phyloP scores from a whole-genome alignment of 2,888 invertebrate species.

The Orthosia cruda region DNA sequence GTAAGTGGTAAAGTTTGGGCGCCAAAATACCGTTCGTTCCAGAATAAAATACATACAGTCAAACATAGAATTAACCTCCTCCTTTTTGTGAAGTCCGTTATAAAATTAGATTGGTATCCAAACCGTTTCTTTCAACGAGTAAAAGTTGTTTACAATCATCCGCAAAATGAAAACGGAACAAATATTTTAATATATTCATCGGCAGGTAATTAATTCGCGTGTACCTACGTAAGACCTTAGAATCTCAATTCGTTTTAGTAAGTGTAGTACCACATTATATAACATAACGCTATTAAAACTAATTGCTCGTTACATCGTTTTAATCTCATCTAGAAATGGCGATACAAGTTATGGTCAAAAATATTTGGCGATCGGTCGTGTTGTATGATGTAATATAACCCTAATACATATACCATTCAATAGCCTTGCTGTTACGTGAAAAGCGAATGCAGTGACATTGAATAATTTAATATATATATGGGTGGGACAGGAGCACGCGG shows the following conservation, averaged over 20 bases:
- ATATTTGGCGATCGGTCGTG: slow-evolving; percentile 26
- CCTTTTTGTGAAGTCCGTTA: too few relatives aligned
- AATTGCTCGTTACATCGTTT: slow-evolving; percentile 58
- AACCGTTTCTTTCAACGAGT: slow-evolving; percentile 2
- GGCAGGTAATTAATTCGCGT: slow-evolving; percentile 40
- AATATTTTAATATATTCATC: slow-evolving; percentile 29
- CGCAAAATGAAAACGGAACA: slow-evolving; percentile 22
- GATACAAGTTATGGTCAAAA: slow-evolving; percentile 35
- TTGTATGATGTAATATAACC: slow-evolving; percentile 41
- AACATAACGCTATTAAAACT: slow-evolving; percentile 51
- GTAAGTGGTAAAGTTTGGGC: background rate
- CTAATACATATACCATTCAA: slow-evolving; percentile 21
- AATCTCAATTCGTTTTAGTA: slow-evolving; percentile 49
- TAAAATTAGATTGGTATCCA: background rate
- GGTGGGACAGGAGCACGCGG: slow-evolving; percentile 46
- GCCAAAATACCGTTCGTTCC: background rate
- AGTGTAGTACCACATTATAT: slow-evolving; percentile 37
- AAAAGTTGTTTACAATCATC: slow-evolving; percentile 20
- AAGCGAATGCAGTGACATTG: slow-evolving; percentile 64
- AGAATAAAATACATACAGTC: background rate
- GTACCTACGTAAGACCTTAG: slow-evolving; percentile 34
- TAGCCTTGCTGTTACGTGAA: slow-evolving; percentile 21
- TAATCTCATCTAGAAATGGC: slow-evolving; percentile 29
- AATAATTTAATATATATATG: slow-evolving; percentile 55
- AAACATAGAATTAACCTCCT: too few relatives aligned